These are phyloP conservation scores for Parus major DNA, from an alignment of 2,113 vertebrate genomes.

Conservation along the genomic window DNA sequence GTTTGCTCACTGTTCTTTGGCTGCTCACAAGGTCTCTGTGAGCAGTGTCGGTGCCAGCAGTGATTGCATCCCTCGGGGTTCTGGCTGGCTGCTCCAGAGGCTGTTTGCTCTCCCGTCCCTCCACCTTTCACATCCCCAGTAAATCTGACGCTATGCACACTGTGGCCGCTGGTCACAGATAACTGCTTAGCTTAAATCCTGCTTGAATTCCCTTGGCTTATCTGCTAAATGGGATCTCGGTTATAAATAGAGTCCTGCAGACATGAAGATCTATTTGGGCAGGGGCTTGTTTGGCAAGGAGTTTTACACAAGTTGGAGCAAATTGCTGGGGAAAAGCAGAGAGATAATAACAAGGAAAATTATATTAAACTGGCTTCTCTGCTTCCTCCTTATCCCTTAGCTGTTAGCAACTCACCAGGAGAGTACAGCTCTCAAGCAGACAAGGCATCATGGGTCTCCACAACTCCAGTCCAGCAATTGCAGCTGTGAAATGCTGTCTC, in stretches of 20 bases:
- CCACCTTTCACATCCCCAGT: neutral
- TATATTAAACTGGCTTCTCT: neutral
- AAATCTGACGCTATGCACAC: neutral
- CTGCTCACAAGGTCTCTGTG: neutral
- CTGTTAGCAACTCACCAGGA: neutral
- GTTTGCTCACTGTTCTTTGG: neutral
- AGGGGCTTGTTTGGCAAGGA: conserved; percentile 26
- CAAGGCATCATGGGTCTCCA: accelerated
- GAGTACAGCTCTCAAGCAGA: neutral
- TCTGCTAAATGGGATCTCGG: conserved; percentile 52
- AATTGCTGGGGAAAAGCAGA: conserved; percentile 24
- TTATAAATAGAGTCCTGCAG: conserved; percentile 52
- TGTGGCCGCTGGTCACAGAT: conserved; percentile 46
- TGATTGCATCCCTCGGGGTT: neutral
- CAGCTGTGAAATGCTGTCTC: neutral
- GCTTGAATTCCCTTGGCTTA: conserved; percentile 47
- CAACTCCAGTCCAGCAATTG: neutral
- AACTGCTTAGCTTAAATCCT: conserved; percentile 66
- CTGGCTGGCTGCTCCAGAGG: neutral
- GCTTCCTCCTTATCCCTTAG: neutral
- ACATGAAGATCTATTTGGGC: conserved; percentile 1
- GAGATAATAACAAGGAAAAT: conserved; percentile 18
- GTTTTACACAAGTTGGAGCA: conserved; percentile 47
- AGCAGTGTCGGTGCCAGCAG: neutral
- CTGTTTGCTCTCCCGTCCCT: neutral